Evolutionary conservation across 2,888 invertebrate genomes (phyloP).

Genomic region (Drosophila robusta): DNA sequence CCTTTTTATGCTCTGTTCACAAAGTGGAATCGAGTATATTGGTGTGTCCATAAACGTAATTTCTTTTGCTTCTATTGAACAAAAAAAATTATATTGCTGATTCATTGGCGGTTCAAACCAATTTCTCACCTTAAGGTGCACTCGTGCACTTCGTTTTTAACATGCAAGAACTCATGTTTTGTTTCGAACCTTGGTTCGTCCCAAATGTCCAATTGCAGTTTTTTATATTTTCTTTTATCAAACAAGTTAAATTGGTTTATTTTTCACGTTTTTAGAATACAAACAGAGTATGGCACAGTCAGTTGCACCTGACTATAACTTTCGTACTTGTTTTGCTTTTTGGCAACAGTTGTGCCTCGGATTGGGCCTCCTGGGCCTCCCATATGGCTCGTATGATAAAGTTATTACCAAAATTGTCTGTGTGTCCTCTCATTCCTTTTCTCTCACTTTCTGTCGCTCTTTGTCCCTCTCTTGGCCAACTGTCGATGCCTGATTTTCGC

Average conservation of each 20-base stretch:
- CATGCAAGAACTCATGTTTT: too few relatives aligned
- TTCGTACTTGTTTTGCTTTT: neutral
- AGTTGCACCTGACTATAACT: neutral
- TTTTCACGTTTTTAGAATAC: too few relatives aligned
- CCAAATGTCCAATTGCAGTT: too few relatives aligned
- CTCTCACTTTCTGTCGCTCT: conserved; percentile 17
- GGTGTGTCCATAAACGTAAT: neutral
- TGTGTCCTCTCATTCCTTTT: neutral
- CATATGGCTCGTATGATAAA: conserved; percentile 84
- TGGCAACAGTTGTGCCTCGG: conserved; percentile 60
- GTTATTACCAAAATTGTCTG: conserved; percentile 83
- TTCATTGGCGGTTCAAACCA: too few relatives aligned
- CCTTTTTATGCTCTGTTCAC: conserved; percentile 29
- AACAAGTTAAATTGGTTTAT: too few relatives aligned
- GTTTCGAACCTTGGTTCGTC: too few relatives aligned
- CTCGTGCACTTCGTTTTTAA: too few relatives aligned
- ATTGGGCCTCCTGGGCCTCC: conserved; percentile 82
- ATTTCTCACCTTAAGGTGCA: too few relatives aligned
- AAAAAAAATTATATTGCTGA: too few relatives aligned
- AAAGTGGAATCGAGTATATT: neutral
- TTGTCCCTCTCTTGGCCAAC: conserved; percentile 54
- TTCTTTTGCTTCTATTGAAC: too few relatives aligned
- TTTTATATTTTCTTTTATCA: too few relatives aligned
- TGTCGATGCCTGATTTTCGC: conserved; percentile 80
- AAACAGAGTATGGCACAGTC: neutral